Percentiles rank a stretch among this genome's conserved stretches.
phyloP scores from a whole-genome alignment of 2,888 invertebrate species.

The Cylindroiulus punctatus region DNA sequence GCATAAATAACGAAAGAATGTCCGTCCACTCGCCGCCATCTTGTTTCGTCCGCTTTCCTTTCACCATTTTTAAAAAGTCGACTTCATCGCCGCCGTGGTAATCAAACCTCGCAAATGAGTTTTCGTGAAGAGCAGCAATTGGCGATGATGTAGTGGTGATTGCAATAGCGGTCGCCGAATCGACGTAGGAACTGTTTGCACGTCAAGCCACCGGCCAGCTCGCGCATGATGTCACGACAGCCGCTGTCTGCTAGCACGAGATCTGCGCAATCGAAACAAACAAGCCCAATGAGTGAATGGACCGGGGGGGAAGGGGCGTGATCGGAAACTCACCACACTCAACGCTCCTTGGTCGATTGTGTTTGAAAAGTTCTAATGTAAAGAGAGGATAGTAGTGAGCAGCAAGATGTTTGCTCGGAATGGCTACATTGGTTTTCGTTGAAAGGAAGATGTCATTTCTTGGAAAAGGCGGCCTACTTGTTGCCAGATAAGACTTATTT shows the following conservation, averaged over 20 bases:
- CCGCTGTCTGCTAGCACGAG: constrained; percentile 33
- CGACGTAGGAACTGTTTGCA: constrained; percentile 67
- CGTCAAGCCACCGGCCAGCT: constrained; percentile 64
- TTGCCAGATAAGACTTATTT: too few species aligned
- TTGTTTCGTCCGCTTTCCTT: constrained; percentile 20
- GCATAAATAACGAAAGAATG: constrained; percentile 24
- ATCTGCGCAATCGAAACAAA: constrained; percentile 6
- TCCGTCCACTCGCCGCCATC: constrained; percentile 7
- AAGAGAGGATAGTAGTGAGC: too few species aligned
- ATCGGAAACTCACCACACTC: constrained; percentile 2
- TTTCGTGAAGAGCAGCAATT: constrained; percentile 68
- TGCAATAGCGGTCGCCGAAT: constrained; percentile 68
- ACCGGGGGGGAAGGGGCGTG: not conserved
- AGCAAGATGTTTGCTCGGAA: too few species aligned
- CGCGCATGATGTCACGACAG: constrained; percentile 57
- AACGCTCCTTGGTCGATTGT: too few species aligned
- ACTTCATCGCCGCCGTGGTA: not conserved
- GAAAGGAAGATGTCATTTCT: too few species aligned
- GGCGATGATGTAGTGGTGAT: constrained; percentile 67
- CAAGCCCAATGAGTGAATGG: not conserved
- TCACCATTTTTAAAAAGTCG: not conserved
- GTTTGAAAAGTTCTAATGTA: too few species aligned
- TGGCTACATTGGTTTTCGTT: too few species aligned
- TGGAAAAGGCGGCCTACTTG: too few species aligned
- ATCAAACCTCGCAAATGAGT: constrained; percentile 59